Evolutionary conservation across 1,140 invertebrate genomes (phyloP), one percentile per base, ranked within the genome.

Genomic region (Halictus rubicundus): DNA sequence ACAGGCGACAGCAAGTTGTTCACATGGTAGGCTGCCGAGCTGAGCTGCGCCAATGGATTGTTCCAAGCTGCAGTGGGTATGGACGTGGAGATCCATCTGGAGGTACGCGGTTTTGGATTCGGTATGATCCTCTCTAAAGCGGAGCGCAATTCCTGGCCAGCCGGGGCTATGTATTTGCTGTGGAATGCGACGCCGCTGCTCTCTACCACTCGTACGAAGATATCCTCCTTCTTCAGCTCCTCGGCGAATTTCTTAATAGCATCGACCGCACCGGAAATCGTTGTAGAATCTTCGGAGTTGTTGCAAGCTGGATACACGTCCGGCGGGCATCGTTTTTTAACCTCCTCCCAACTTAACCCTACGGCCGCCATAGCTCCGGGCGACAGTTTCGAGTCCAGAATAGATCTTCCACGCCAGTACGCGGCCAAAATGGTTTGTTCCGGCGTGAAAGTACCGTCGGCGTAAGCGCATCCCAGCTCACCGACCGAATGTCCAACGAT

Each of bases 401-500:
- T 97, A 88, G 96, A 97, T 83, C 95, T 95, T 25, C 98, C 98
- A 94, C 98, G 94, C 95, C 96, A 98, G 91, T 98, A 99, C 39
- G 98, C 98, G 68, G 98, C 96, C 70, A 99, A 91, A 46, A 99
- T 95, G 0, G 98, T 97, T 93, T 99, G 98, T 90, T 99, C 98
- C 1, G 96, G 95, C 12, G 97, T 99, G 80, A 99, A 96, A 32
- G 96, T 96, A 9, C 97, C 98, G 94, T 99, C 99, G 57, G 98
- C 98, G 93, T 99, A 99, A 10, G 98, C 98, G 93, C 98, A 99
- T 6, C 97, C 97, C 68, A 99, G 93, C 94, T 99, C 98, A 32
- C 98, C 98, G 16, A 98, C 98, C 0, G 98, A 99, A 91, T 99
- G 98, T 2, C 99, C 99, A 60, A 99, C 93, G 85, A 99, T 98